Conservation (phyloP, 2,797 vertebrate genomes). For the Darevskia mixta region DNA sequence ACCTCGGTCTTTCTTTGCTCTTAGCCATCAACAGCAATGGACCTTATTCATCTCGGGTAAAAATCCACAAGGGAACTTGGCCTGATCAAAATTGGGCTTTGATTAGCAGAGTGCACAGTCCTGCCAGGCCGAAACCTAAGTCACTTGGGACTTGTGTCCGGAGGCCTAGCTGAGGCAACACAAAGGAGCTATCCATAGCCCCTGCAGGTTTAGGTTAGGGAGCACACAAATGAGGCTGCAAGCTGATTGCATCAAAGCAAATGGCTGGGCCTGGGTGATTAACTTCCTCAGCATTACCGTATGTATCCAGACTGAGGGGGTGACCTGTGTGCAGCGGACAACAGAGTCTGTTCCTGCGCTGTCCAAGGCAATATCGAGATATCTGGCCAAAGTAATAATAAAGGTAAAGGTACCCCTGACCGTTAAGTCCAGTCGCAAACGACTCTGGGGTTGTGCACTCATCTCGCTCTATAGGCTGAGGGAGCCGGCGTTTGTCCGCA, state of each 20-base stretch:
- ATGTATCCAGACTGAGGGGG: background rate
- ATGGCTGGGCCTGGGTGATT: background rate
- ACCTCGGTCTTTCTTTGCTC: background rate
- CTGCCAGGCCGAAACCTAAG: background rate
- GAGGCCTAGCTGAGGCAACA: background rate
- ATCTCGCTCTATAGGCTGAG: no score
- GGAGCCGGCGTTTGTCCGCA: no score
- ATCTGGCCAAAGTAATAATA: background rate
- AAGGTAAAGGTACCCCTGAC: no score
- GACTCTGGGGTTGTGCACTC: no score
- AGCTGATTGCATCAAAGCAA: background rate
- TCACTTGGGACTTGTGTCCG: background rate
- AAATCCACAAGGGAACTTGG: background rate
- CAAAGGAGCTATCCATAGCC: background rate
- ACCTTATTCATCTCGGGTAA: conserved; percentile 9
- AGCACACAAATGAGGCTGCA: background rate
- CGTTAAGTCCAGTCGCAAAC: rapidly evolving
- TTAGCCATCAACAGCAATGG: conserved; percentile 28
- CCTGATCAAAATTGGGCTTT: background rate
- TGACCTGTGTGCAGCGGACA: background rate
- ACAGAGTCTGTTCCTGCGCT: background rate
- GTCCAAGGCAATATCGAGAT: background rate
- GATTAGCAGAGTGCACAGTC: background rate
- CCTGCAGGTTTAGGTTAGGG: background rate
- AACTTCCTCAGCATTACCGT: background rate